Percentiles rank a stretch among this genome's conserved stretches.
Conservation (phyloP, 2,113 vertebrate genomes). For the Pygathrix nemaeus region DNA sequence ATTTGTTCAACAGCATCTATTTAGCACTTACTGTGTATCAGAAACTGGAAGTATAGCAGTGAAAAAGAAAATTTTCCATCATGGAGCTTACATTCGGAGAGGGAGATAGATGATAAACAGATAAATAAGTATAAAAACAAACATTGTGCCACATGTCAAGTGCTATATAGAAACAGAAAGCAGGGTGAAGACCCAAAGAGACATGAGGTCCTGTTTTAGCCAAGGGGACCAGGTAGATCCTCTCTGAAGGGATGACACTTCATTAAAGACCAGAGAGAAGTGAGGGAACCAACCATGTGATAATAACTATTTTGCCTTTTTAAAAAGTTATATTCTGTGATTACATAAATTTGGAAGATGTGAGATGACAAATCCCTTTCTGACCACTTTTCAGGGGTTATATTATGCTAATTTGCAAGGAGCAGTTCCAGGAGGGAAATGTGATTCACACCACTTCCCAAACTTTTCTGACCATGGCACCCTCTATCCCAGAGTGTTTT, state of each 20-base stretch:
- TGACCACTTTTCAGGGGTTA: background rate
- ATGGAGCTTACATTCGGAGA: background rate
- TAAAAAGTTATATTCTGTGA: background rate
- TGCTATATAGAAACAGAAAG: background rate
- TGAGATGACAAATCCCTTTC: background rate
- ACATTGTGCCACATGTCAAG: background rate
- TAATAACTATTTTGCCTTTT: background rate
- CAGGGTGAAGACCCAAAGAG: background rate
- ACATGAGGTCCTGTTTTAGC: background rate
- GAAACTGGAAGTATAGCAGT: background rate
- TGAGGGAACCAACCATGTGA: background rate
- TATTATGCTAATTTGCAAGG: background rate
- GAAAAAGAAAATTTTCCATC: background rate
- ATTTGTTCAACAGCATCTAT: background rate
- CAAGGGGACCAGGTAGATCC: background rate
- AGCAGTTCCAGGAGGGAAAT: background rate
- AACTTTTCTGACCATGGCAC: background rate
- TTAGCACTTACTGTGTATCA: background rate
- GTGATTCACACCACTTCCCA: background rate
- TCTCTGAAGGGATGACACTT: background rate
- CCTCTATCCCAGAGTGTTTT: background rate
- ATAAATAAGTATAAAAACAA: background rate
- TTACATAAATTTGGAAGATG: background rate
- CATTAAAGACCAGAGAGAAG: background rate
- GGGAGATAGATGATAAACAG: background rate